Percentiles rank a stretch among this genome's conserved stretches.
Conservation (phyloP, 2,113 vertebrate species). For the Odocoileus virginianus region DNA sequence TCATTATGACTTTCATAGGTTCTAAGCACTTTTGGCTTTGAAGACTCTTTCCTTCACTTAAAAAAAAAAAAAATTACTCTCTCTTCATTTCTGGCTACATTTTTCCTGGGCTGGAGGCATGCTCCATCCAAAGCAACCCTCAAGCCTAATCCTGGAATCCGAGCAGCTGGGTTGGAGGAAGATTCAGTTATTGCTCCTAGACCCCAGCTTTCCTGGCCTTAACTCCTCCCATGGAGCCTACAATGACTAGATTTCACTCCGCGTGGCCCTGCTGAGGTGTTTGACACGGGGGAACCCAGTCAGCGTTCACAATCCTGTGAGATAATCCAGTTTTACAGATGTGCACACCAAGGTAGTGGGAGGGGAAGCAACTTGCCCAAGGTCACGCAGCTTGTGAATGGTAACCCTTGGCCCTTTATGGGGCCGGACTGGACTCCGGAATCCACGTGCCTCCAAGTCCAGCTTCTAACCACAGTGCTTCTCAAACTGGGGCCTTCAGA, state of each 20-base stretch:
- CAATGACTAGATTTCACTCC: background rate
- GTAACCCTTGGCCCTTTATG: accelerated
- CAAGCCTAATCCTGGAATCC: background rate
- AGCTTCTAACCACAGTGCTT: background rate
- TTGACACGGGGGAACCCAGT: background rate
- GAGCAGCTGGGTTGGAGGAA: background rate
- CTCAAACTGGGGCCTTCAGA: background rate
- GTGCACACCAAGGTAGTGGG: background rate
- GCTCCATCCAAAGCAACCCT: background rate
- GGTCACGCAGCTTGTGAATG: background rate
- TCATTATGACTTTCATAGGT: background rate
- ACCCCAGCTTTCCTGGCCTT: background rate
- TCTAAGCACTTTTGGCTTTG: background rate
- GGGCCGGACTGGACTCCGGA: background rate
- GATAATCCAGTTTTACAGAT: background rate
- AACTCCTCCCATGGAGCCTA: background rate
- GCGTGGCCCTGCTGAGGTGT: background rate
- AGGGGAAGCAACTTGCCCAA: background rate
- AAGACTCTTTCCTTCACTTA: background rate
- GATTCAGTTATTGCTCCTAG: accelerated
- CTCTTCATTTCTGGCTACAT: background rate
- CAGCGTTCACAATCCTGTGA: background rate
- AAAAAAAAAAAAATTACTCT: background rate
- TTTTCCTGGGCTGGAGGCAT: background rate
- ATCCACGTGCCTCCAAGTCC: background rate